These are phyloP conservation scores for Pyxicephalus adspersus DNA, from an alignment of 2,113 vertebrate species.

Conservation along the genomic window DNA sequence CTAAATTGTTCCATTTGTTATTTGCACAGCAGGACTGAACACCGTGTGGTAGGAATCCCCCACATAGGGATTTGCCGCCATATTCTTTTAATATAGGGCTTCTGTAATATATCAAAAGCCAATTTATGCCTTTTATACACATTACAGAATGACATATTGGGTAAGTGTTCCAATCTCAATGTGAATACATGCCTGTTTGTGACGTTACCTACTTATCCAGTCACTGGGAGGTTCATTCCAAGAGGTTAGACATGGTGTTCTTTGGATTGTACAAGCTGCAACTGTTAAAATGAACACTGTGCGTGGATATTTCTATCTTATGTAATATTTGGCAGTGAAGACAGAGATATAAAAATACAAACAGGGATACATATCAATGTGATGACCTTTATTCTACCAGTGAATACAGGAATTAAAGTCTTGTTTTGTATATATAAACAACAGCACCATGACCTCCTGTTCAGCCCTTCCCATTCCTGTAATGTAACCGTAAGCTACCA, in stretches of 20 bases:
- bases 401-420: neutral
- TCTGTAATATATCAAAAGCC: too few species aligned
- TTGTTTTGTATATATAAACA: neutral
- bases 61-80: too few species aligned
- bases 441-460: neutral
- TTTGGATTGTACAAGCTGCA: slow-evolving; percentile 39
- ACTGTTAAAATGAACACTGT: slow-evolving; percentile 25
- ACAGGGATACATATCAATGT: neutral
- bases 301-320: neutral
- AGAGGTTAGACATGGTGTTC: slow-evolving; percentile 8
- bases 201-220: neutral
- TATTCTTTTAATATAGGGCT: too few species aligned
- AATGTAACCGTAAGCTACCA: too few species aligned
- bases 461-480: neutral
- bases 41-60: too few species aligned
- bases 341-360: too few species aligned
- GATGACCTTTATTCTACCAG: slow-evolving; percentile 1
- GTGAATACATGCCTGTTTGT: neutral
- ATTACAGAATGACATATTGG: too few species aligned
- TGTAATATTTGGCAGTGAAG: slow-evolving; percentile 12
- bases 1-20: too few species aligned
- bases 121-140: too few species aligned
- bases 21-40: too few species aligned
- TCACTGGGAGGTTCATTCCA: slow-evolving; percentile 1
- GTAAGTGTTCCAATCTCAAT: too few species aligned